These are phyloP conservation scores for Phalacrocorax carbo DNA, from an alignment of 2,113 vertebrate genomes.

Conservation along the genomic window DNA sequence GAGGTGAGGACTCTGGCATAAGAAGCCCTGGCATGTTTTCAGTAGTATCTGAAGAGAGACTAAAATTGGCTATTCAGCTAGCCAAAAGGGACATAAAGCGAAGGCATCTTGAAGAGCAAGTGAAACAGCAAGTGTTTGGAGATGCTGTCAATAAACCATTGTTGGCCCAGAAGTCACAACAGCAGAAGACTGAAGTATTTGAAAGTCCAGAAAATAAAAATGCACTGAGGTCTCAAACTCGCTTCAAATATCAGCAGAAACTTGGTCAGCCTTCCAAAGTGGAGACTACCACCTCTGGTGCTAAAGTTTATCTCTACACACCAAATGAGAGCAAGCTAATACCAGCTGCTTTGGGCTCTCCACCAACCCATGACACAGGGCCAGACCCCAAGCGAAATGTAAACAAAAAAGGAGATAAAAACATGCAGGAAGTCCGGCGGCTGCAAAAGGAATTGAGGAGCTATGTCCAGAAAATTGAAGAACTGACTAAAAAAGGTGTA, in stretches of 20 bases:
- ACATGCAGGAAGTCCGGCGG: slow-evolving; percentile 71
- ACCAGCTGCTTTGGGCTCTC: slow-evolving; percentile 34
- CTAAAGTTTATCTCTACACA: slow-evolving; percentile 60
- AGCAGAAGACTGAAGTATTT: slow-evolving; percentile 14
- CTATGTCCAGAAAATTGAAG: slow-evolving; percentile 87
- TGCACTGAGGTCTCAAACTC: neutral
- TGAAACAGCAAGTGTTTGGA: slow-evolving; percentile 35
- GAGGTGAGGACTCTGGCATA: slow-evolving; percentile 35
- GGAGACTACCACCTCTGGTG: slow-evolving; percentile 39
- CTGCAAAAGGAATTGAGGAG: slow-evolving; percentile 82
- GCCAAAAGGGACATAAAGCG: slow-evolving; percentile 87
- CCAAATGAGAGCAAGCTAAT: slow-evolving; percentile 23
- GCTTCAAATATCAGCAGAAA: neutral
- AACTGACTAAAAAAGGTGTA: slow-evolving; percentile 83
- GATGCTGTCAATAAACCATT: neutral
- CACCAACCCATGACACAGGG: slow-evolving; percentile 68
- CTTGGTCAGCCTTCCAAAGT: slow-evolving; percentile 10
- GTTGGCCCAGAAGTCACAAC: slow-evolving; percentile 31
- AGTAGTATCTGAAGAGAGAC: slow-evolving; percentile 86
- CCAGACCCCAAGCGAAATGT: neutral
- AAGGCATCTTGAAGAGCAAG: slow-evolving; percentile 68
- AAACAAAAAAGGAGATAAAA: slow-evolving; percentile 43
- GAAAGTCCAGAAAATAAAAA: neutral
- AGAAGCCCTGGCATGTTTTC: slow-evolving; percentile 80
- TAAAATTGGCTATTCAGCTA: slow-evolving; percentile 82